These are phyloP conservation scores for Phalloptychus januarius DNA, from an alignment of 2,797 vertebrate species.

Conservation along the genomic window DNA sequence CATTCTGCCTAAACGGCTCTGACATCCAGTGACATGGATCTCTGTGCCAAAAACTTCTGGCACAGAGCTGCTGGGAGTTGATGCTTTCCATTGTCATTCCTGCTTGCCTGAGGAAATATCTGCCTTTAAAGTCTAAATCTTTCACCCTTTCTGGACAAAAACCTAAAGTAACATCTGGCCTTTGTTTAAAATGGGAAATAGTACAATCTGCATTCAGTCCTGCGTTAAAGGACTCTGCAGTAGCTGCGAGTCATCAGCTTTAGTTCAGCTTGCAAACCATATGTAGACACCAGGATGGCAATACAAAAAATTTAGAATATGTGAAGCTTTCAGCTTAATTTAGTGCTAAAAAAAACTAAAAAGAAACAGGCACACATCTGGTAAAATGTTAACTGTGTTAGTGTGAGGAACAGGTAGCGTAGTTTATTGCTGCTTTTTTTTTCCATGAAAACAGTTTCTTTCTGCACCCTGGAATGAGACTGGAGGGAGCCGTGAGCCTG, in stretches of 20 bases:
- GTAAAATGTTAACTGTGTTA: neutral
- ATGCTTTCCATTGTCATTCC: slow-evolving; percentile 1
- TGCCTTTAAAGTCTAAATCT: neutral
- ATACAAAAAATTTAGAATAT: neutral
- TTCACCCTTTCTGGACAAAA: neutral
- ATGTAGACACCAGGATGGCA: neutral
- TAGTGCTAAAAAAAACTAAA: neutral
- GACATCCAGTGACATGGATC: neutral
- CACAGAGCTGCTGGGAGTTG: too few species aligned
- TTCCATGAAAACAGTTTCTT: slow-evolving; percentile 9
- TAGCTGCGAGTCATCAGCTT: neutral
- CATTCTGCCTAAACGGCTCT: slow-evolving; percentile 3
- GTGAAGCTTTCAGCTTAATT: neutral
- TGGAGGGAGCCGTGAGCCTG: neutral
- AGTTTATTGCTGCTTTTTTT: slow-evolving; percentile 6
- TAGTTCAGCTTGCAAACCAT: neutral
- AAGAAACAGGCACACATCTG: slow-evolving; percentile 1
- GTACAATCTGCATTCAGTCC: neutral
- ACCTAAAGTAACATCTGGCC: neutral
- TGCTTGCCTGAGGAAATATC: slow-evolving; percentile 8
- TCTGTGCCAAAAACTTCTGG: neutral
- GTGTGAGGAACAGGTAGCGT: neutral
- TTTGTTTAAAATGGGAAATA: neutral
- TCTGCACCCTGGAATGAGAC: slow-evolving; percentile 2
- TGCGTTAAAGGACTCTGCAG: neutral